Base-by-base conservation (phyloP, 2,797 vertebrate species). In the Anguilla anguilla region DNA sequence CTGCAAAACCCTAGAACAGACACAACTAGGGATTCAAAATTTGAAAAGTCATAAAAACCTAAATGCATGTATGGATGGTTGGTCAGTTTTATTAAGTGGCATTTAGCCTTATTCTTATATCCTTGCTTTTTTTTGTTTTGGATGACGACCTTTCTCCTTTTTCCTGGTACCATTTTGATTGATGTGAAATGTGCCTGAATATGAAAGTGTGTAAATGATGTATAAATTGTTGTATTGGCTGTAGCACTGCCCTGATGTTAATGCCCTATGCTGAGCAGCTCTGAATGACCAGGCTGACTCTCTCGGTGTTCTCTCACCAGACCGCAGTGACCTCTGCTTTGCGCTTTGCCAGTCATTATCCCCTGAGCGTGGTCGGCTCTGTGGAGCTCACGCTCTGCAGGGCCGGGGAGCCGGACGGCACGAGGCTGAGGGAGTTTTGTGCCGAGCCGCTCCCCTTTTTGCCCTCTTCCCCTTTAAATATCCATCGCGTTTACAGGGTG, bases 401-500 rank as follows among this genome's bases (percentile, higher is more conserved):
- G 22, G 22, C 77, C 35, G 39, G 43, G 35, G 43, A 19, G 39
- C 31, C 0, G 9, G 11, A 7, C 22, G 35, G 4, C 5, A 39
- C 13, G 11, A 5, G 9, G 10, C 10, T 11, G 10, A 10, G 55
- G 55, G 72, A 3, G 4, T 39, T 69, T 69, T 15, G 72, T 19
- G 31, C 10, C 3, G 3, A 39, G 31, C 35, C 9, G 0, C 10
- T 5, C 3, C 15, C 39, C 6, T 3, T 85, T 69, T 64, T 22
- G 13, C 22, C 28, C 46, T 46, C 53, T 69, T 11, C 67, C 22
- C 51, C 49, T 82, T 28, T 55, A 49, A 72, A 67, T 59, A 86
- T 77, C n/a, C 83, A 77, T 79, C n/a, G 6, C 59, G 49, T 87
- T 31, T 53, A 74, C 28, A n/a, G 72, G 67, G 85, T 82, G 84